Conservation (phyloP, 2,888 invertebrate genomes). For the Prosapia bicincta region DNA sequence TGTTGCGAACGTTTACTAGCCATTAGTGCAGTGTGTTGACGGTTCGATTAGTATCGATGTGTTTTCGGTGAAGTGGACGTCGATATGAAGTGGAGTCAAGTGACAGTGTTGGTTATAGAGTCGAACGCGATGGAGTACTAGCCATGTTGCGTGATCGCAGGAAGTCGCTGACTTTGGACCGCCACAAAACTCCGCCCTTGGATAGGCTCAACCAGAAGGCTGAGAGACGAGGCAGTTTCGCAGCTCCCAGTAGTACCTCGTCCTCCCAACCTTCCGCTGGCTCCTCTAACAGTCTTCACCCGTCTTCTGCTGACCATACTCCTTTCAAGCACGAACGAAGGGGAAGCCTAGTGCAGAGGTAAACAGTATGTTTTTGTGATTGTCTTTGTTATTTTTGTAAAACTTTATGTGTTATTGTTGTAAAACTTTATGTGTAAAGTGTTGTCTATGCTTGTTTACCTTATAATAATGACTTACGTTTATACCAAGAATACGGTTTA, state of each 20-base stretch:
- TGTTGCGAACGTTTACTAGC: too few relatives aligned
- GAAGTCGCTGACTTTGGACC: constrained; percentile 41
- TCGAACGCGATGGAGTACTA: neutral
- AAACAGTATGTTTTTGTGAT: neutral
- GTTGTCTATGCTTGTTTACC: too few relatives aligned
- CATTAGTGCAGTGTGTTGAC: too few relatives aligned
- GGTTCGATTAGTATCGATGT: neutral
- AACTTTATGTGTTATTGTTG: too few relatives aligned
- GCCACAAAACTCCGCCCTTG: constrained; percentile 33
- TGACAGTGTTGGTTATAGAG: neutral
- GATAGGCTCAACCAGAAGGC: constrained; percentile 33
- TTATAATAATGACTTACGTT: too few relatives aligned
- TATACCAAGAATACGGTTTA: too few relatives aligned
- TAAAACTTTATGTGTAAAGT: too few relatives aligned
- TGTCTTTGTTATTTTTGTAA: too few relatives aligned
- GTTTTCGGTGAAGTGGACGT: neutral
- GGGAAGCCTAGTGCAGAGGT: constrained; percentile 28
- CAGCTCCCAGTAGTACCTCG: constrained; percentile 33
- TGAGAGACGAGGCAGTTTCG: constrained; percentile 41
- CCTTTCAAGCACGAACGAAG: constrained; percentile 31
- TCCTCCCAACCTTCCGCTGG: constrained; percentile 33
- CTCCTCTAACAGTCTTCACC: constrained; percentile 35
- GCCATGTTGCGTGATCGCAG: constrained; percentile 40
- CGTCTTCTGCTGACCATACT: constrained; percentile 27
- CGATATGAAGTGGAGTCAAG: neutral